Evolutionary conservation across 2,797 vertebrate genomes (phyloP).

Genomic region (Pangasius mekongensis): DNA sequence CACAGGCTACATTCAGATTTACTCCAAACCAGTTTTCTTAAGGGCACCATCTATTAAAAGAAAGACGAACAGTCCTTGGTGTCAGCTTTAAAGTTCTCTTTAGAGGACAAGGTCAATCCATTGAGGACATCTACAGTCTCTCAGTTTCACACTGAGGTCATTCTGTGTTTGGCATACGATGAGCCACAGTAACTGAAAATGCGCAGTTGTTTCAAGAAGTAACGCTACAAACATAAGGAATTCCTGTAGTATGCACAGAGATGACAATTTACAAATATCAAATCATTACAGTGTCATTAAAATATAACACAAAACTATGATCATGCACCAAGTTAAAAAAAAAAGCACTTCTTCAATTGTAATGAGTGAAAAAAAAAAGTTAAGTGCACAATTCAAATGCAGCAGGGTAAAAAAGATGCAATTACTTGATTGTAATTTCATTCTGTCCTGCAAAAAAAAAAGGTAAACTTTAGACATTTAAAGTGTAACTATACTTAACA

Average conservation of each 20-base stretch:
- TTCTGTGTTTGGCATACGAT: slow-evolving; percentile 25
- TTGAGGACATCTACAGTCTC: slow-evolving; percentile 28
- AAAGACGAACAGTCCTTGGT: background rate
- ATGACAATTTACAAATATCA: background rate
- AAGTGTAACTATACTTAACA: background rate
- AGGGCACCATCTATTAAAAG: background rate
- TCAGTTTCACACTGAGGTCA: slow-evolving; percentile 39
- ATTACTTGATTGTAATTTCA: background rate
- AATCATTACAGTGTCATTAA: slow-evolving; percentile 21
- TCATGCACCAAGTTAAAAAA: background rate
- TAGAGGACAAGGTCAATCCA: slow-evolving; percentile 27
- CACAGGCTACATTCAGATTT: slow-evolving; percentile 2
- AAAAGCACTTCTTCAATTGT: background rate
- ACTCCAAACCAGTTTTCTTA: background rate
- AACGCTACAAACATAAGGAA: slow-evolving; percentile 1
- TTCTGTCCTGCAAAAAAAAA: background rate
- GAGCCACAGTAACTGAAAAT: slow-evolving; percentile 29
- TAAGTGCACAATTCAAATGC: background rate
- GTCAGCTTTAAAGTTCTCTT: slow-evolving; percentile 33
- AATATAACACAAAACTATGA: slow-evolving; percentile 1
- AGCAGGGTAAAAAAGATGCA: background rate
- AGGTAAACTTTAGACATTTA: too few species aligned
- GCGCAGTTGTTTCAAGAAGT: slow-evolving; percentile 18
- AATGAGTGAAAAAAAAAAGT: background rate
- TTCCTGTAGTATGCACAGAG: slow-evolving; percentile 26